These are phyloP conservation scores for Zosterops hypoxanthus DNA, from an alignment of 2,113 vertebrate genomes.

Conservation along the genomic window DNA sequence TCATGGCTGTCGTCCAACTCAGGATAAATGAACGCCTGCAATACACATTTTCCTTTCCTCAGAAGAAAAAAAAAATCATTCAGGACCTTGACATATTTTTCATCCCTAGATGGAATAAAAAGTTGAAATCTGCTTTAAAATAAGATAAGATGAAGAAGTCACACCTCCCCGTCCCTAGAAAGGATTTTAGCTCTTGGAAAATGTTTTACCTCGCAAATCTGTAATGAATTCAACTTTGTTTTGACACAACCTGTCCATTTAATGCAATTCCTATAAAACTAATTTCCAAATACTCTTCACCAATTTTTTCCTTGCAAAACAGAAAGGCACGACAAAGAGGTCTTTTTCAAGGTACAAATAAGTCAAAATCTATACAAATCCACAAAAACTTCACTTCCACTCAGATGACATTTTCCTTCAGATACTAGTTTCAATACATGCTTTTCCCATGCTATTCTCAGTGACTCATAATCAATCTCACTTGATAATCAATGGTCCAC, in stretches of 20 bases:
- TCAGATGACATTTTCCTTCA: not conserved
- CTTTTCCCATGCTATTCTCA: not conserved
- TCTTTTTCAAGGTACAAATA: not conserved
- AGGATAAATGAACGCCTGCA: not conserved
- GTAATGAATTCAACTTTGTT: not conserved
- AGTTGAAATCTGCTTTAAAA: not conserved
- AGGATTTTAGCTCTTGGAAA: not conserved
- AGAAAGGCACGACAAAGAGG: not conserved
- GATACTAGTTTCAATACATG: not conserved
- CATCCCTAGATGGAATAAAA: not conserved
- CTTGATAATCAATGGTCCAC: not conserved
- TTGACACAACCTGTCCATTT: not conserved
- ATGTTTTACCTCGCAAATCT: not conserved
- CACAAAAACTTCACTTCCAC: not conserved
- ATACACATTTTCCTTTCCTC: not conserved
- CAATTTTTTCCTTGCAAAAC: not conserved
- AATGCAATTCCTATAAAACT: not conserved
- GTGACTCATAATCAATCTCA: not conserved
- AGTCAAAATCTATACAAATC: not conserved
- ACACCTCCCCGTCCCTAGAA: not conserved
- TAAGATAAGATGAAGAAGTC: not conserved
- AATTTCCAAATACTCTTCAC: not conserved
- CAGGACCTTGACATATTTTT: slow-evolving; percentile 1
- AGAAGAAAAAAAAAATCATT: not conserved
- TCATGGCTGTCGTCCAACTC: not conserved